Percentiles rank a stretch among this genome's conserved stretches.
Conservation (phyloP, 2,113 vertebrate species). For the Hydrolagus affinis region DNA sequence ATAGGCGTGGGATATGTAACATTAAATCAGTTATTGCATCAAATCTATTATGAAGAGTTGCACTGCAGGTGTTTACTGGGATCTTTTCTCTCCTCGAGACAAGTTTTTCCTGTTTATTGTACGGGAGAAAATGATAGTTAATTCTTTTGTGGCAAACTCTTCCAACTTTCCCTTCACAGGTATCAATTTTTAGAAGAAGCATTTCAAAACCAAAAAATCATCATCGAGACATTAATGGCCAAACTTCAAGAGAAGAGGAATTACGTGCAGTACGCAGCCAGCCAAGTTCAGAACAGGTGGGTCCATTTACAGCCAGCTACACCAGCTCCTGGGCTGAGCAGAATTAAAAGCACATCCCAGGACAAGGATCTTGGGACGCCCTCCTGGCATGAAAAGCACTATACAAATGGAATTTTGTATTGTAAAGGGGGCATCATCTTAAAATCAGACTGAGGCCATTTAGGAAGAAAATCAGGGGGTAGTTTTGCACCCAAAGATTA, state of each 20-base stretch:
- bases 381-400: too few relatives aligned
- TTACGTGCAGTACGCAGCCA: constrained; percentile 86
- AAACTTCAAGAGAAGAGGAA: constrained; percentile 95
- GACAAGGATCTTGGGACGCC: background rate
- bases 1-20: too few relatives aligned
- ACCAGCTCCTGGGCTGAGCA: too few relatives aligned
- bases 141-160: background rate
- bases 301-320: background rate
- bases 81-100: background rate
- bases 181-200: constrained; percentile 98
- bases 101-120: background rate
- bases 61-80: background rate
- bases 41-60: too few relatives aligned
- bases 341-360: background rate
- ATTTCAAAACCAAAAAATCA: constrained; percentile 91
- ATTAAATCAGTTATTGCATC: too few relatives aligned
- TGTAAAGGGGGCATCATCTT: too few relatives aligned
- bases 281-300: constrained; percentile 92
- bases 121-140: background rate
- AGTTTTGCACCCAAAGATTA: too few relatives aligned
- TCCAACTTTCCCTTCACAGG: constrained; percentile 50
- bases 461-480: too few relatives aligned
- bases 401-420: too few relatives aligned
- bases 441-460: too few relatives aligned
- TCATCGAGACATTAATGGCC: constrained; percentile 81